These are phyloP conservation scores for Erynnis tages DNA, from an alignment of 2,888 invertebrate genomes.

Conservation along the genomic window DNA sequence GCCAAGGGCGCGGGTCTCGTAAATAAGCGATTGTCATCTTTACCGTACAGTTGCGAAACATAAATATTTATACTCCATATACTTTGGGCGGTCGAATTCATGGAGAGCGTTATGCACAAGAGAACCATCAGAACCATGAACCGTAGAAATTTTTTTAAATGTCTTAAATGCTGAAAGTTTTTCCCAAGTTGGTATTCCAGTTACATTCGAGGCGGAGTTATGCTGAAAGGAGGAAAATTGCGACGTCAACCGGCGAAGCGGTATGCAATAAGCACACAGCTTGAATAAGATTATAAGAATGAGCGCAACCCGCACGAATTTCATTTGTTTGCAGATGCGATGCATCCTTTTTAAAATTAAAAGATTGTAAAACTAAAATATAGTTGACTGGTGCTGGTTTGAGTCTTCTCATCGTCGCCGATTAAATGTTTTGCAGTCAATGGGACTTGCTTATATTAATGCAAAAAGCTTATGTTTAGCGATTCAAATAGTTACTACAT, in stretches of 20 bases:
- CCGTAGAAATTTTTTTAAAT: too few relatives aligned
- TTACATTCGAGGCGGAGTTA: not conserved
- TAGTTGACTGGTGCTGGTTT: too few relatives aligned
- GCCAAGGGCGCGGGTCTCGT: conserved; percentile 4
- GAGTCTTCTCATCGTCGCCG: too few relatives aligned
- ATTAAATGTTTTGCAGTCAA: too few relatives aligned
- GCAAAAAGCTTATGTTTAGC: too few relatives aligned
- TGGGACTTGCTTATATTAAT: too few relatives aligned
- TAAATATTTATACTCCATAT: conserved; percentile 7
- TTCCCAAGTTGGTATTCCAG: too few relatives aligned
- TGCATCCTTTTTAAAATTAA: too few relatives aligned
- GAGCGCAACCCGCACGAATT: conserved; percentile 3
- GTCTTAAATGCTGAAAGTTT: too few relatives aligned
- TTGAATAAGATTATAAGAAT: conserved; percentile 14
- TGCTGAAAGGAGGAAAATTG: conserved; percentile 4
- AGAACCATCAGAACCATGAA: conserved; percentile 6
- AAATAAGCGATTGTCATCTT: conserved; percentile 15
- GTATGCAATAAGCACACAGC: conserved; percentile 16
- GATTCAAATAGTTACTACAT: too few relatives aligned
- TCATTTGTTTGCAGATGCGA: not conserved
- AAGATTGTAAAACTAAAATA: too few relatives aligned
- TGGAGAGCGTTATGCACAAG: not conserved
- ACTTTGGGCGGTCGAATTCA: conserved; percentile 3
- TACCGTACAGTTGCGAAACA: conserved; percentile 2
- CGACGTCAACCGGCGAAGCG: conserved; percentile 9